phyloP scores from a whole-genome alignment of 2,113 vertebrate genomes.

The Tachysurus fulvidraco region DNA sequence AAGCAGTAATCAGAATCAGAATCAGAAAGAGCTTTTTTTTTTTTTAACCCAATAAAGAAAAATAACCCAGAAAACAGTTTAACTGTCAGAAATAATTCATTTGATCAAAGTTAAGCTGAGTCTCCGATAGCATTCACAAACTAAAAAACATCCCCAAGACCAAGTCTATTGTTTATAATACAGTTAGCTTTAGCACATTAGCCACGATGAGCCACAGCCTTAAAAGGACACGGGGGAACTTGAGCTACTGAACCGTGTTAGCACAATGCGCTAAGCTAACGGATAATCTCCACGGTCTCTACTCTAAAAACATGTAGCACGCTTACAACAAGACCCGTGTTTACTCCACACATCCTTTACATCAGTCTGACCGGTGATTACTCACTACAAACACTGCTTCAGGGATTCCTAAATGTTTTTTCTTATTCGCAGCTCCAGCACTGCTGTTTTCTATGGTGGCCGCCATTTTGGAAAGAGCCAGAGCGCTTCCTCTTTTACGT shows the following conservation, averaged over 20 bases:
- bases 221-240: constrained; percentile 41
- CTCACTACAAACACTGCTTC: constrained; percentile 92
- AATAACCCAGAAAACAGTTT: not conserved
- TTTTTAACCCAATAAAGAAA: not conserved
- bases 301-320: not conserved
- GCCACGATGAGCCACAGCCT: constrained; percentile 30
- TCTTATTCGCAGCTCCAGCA: constrained; percentile 71
- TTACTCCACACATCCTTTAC: not conserved
- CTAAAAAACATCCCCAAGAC: not conserved
- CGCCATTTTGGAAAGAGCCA: constrained; percentile 84
- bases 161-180: not conserved
- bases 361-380: constrained; percentile 12
- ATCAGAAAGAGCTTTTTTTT: too few relatives aligned
- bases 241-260: not conserved
- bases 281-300: not conserved
- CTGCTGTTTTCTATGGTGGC: constrained; percentile 78
- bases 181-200: not conserved
- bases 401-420: constrained; percentile 87
- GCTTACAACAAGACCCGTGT: not conserved
- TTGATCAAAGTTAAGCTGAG: not conserved
- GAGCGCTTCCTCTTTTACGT: constrained; percentile 66
- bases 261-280: constrained; percentile 18
- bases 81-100: not conserved
- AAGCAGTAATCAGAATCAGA: too few relatives aligned
- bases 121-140: not conserved